These are phyloP conservation scores for Acanthiza pusilla DNA, from an alignment of 2,797 vertebrate species.

Conservation along the genomic window DNA sequence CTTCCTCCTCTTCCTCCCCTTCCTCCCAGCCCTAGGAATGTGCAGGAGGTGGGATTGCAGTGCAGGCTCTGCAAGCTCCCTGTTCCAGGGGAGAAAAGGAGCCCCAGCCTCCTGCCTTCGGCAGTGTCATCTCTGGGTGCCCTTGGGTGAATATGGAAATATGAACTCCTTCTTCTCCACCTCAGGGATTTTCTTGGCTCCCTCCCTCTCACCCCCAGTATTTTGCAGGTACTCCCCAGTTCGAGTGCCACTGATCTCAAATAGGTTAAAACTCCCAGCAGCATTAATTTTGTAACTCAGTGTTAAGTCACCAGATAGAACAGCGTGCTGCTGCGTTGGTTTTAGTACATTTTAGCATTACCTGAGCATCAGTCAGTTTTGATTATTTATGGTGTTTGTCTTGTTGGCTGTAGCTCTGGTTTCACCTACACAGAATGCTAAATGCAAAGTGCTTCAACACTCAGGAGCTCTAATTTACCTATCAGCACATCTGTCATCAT, in stretches of 20 bases:
- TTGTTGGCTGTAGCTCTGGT: neutral
- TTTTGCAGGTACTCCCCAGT: neutral
- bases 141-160: neutral
- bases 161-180: neutral
- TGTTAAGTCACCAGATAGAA: neutral
- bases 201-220: neutral
- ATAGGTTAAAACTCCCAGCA: neutral
- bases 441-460: conserved; percentile 5
- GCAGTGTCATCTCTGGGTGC: neutral
- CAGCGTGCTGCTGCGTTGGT: neutral
- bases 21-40: neutral
- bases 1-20: neutral
- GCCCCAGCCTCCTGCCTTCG: neutral
- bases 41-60: neutral
- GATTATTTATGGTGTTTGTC: neutral
- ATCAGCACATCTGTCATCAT: neutral
- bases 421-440: conserved; percentile 4
- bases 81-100: neutral
- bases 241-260: neutral
- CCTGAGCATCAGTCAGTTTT: neutral
- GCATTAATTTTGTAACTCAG: neutral
- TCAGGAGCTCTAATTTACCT: conserved; percentile 1
- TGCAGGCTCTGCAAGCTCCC: neutral
- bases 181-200: neutral
- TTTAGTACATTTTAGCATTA: neutral